Base-by-base conservation (phyloP, 2,888 invertebrate species). In the Amblyjoppa proteus region DNA sequence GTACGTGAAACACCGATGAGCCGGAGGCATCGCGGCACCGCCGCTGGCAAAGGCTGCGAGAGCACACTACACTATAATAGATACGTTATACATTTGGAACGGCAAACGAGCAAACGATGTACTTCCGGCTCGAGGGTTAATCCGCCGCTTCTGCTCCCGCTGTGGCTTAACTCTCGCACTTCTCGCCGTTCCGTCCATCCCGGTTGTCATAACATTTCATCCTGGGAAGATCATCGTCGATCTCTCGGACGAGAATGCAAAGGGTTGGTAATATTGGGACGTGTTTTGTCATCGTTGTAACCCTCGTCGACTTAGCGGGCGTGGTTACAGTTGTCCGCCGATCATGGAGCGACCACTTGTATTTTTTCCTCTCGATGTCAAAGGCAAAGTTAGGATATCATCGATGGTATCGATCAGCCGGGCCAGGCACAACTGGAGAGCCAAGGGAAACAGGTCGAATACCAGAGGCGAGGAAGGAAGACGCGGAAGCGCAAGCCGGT, bases 1-100 rank as follows among this genome's bases (percentile, higher is more conserved):
- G 41, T 53, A 68, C 25, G 16, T 11, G 28, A 13, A 41, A 66
- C 38, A 56, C 16, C 34, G 53, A 68, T 56, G 66, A 31, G 56
- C 28, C 28, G 56, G 66, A 66, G 51, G 76, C 66, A 34, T 34
- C 20, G 66, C 51, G 51, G 64, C 49, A 61, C 25, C 69, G 13
- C 45, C 61, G 64, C 58, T 64, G 79, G 38, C 3, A 53, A 68
- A 74, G 31, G 66, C 41, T 74, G 53, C 66, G 56, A 81, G 66
- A 25, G 16, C 66, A 51, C 34, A 3, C 49, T 11, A 38, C 61
- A 2, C 28, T 28, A 53, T 51, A 64, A 64, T 64, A 31, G 49
- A 38, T 51, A 64, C 49, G 51, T 41, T 76, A 53, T 76, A 41
- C 53, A 68, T 76, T 64, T 71, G 61, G 61, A 41, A 71, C 25